Conservation (phyloP, 2,113 vertebrate species). For the Paracanthobrama guichenoti region DNA sequence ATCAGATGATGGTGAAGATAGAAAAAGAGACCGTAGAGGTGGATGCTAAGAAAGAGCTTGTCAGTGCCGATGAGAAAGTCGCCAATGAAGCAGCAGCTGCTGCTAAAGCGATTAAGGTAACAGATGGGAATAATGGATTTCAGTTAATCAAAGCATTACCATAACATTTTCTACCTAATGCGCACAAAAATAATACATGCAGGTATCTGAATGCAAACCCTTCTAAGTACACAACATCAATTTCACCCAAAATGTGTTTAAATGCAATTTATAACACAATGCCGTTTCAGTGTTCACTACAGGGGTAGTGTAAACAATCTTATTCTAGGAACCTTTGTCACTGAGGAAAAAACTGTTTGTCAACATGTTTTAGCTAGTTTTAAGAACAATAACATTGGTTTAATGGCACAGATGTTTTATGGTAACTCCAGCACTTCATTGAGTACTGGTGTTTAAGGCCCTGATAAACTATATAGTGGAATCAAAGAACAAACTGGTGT, state of each 20-base stretch:
- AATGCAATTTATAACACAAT: too few species aligned
- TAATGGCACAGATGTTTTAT: too few species aligned
- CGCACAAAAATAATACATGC: background rate
- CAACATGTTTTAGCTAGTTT: background rate
- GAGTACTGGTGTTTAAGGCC: too few species aligned
- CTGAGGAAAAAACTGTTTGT: too few species aligned
- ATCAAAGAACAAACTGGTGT: too few species aligned
- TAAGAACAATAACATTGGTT: background rate
- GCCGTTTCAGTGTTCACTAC: too few species aligned
- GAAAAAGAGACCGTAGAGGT: conserved; percentile 85
- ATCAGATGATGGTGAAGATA: conserved; percentile 87
- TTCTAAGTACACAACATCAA: background rate
- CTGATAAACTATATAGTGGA: too few species aligned
- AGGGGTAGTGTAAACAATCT: too few species aligned
- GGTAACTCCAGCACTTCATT: too few species aligned
- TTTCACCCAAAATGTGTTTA: too few species aligned
- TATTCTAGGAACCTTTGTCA: too few species aligned
- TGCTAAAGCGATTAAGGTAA: conserved; percentile 87
- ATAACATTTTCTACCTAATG: background rate
- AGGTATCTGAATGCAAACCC: background rate
- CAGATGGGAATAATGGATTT: background rate
- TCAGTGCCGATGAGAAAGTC: conserved; percentile 86
- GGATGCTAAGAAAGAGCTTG: conserved; percentile 88
- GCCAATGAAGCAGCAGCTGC: conserved; percentile 86
- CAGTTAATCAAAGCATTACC: background rate